Percentiles rank a stretch among this genome's conserved stretches.
Conservation (phyloP, 92 coral and sea anemone genomes). For the Umimayanthus kanabou region DNA sequence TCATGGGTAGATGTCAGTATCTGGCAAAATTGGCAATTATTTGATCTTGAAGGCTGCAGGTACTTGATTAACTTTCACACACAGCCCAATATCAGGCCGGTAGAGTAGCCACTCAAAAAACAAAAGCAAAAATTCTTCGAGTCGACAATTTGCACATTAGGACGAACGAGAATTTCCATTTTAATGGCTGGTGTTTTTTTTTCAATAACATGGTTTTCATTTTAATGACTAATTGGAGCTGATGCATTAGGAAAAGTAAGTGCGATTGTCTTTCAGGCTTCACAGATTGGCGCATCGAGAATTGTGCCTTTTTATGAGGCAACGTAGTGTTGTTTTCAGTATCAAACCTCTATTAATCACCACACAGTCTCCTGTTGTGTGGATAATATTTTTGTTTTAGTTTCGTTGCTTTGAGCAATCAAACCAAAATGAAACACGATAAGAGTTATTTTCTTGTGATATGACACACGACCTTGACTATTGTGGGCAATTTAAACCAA, state of each 20-base stretch:
- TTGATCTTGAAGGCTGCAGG: conserved; percentile 2
- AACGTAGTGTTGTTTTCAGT: conserved; percentile 1
- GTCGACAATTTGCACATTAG: not conserved
- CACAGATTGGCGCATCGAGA: not conserved
- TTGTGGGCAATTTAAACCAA: conserved; percentile 13
- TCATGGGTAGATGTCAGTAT: not conserved
- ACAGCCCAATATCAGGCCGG: conserved; percentile 5
- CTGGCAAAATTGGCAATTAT: not conserved
- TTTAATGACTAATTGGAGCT: conserved; percentile 19
- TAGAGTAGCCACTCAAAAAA: not conserved
- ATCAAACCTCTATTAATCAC: not conserved
- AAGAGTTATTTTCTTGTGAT: not conserved
- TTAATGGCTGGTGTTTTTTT: not conserved
- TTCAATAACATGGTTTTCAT: not conserved
- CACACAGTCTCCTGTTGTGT: conserved; percentile 5
- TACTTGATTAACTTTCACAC: not conserved
- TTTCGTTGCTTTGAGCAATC: conserved; percentile 19
- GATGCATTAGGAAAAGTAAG: not conserved
- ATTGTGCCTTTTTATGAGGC: not conserved
- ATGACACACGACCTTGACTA: conserved; percentile 29
- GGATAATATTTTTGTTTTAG: conserved; percentile 15
- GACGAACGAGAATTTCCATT: not conserved
- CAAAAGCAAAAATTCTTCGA: not conserved
- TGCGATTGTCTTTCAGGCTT: not conserved
- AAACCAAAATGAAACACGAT: conserved; percentile 21